phyloP scores from a whole-genome alignment of 2,113 vertebrate species.

The Perca fluviatilis region DNA sequence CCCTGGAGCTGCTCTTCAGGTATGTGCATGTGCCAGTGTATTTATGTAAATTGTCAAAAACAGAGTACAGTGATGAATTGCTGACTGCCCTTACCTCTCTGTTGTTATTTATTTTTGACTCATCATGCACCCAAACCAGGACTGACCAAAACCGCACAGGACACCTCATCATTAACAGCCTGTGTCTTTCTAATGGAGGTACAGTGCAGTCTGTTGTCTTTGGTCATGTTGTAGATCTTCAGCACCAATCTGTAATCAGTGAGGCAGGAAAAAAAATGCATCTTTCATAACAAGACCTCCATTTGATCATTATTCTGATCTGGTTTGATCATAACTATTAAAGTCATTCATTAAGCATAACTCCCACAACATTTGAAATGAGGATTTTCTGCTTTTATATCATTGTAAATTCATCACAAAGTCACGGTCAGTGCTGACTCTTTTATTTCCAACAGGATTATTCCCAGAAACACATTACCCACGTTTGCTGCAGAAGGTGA shows the following conservation, averaged over 20 bases:
- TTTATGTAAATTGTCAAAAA: neutral
- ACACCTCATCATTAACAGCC: conserved; percentile 91
- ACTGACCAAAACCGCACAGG: conserved; percentile 91
- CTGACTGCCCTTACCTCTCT: neutral
- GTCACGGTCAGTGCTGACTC: neutral
- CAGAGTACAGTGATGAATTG: neutral
- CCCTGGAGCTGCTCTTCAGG: conserved; percentile 96
- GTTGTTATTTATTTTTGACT: neutral
- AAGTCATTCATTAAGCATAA: no score
- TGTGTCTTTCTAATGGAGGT: conserved; percentile 98
- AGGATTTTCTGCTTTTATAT: no score
- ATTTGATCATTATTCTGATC: no score
- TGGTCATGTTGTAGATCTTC: neutral
- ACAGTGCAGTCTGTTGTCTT: neutral
- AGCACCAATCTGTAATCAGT: neutral
- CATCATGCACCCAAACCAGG: conserved; percentile 73
- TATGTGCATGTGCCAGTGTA: conserved; percentile 47
- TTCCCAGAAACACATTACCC: conserved; percentile 93
- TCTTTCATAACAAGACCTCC: no score
- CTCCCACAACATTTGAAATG: no score
- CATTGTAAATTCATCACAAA: no score
- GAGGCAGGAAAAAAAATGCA: neutral
- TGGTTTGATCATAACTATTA: no score
- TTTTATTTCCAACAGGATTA: conserved; percentile 83
- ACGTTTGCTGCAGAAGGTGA: conserved; percentile 91